Conservation (phyloP, 2,113 vertebrate species). For the Chamaea fasciata region DNA sequence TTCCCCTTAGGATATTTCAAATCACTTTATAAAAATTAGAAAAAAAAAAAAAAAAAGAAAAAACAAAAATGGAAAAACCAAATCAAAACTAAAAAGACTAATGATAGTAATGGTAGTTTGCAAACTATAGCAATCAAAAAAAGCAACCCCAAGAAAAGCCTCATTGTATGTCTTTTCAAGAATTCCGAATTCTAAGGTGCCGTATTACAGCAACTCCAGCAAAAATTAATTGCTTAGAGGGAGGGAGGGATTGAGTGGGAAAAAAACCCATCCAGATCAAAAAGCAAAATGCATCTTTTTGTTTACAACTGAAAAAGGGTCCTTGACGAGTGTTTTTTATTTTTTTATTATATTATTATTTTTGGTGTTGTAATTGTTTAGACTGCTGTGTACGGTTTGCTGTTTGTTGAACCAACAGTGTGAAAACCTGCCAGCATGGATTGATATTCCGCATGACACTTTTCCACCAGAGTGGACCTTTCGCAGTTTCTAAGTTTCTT, state of each 20-base stretch:
- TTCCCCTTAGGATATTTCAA: conserved; percentile 69
- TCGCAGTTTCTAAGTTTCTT: conserved; percentile 79
- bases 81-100: conserved; percentile 17
- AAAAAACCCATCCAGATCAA: conserved; percentile 56
- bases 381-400: conserved; percentile 86
- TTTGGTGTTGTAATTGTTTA: conserved; percentile 87
- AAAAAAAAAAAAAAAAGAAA: conserved; percentile 42
- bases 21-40: conserved; percentile 67
- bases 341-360: conserved; percentile 77
- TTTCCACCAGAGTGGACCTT: conserved; percentile 76
- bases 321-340: conserved; percentile 81
- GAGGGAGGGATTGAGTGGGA: conserved; percentile 50
- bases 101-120: conserved; percentile 65
- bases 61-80: neutral
- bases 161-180: conserved; percentile 66
- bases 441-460: conserved; percentile 84
- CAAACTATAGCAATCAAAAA: conserved; percentile 62
- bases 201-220: conserved; percentile 53
- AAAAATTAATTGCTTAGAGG: conserved; percentile 67
- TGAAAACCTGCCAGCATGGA: conserved; percentile 87
- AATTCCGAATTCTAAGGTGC: conserved; percentile 72
- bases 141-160: conserved; percentile 69
- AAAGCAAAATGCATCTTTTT: conserved; percentile 78
- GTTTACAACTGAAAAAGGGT: conserved; percentile 87
- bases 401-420: conserved; percentile 88